These are phyloP conservation scores for Cherax destructor DNA, from an alignment of 1,140 invertebrate species.

Conservation along the genomic window DNA sequence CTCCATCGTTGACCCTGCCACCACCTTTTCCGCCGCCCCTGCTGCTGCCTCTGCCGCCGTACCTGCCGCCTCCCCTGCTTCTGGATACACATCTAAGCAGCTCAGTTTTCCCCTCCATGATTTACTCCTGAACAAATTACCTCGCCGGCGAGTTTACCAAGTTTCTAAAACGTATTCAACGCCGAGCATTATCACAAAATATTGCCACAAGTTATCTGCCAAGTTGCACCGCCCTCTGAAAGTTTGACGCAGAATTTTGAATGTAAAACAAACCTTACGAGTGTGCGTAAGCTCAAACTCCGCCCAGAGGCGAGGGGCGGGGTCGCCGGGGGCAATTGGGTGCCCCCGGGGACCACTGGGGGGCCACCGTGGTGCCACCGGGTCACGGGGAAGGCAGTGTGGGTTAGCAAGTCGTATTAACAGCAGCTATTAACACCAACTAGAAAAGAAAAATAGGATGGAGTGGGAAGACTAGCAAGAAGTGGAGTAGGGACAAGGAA, in stretches of 20 bases:
- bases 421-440: not conserved
- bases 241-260: constrained; percentile 56
- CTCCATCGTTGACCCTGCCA: not conserved
- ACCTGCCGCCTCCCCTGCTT: not conserved
- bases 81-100: constrained; percentile 36
- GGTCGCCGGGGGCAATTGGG: not conserved
- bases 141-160: constrained; percentile 51
- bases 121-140: constrained; percentile 63
- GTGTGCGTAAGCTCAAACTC: constrained; percentile 42
- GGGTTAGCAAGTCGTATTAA: not conserved
- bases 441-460: not conserved
- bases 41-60: not conserved
- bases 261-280: constrained; percentile 44
- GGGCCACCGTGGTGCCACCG: too few relatives aligned
- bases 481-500: not conserved
- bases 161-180: constrained; percentile 64
- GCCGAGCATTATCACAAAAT: constrained; percentile 61
- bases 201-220: constrained; percentile 65
- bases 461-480: not conserved
- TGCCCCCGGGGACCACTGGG: too few relatives aligned
- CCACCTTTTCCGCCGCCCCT: not conserved
- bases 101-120: constrained; percentile 41
- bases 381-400: not conserved
- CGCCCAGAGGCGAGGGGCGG: constrained; percentile 37
- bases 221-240: constrained; percentile 48